Evolutionary conservation across 1,140 invertebrate genomes (phyloP), one percentile per base, ranked within the genome.

Genomic region (Homalodisca vitripennis): DNA sequence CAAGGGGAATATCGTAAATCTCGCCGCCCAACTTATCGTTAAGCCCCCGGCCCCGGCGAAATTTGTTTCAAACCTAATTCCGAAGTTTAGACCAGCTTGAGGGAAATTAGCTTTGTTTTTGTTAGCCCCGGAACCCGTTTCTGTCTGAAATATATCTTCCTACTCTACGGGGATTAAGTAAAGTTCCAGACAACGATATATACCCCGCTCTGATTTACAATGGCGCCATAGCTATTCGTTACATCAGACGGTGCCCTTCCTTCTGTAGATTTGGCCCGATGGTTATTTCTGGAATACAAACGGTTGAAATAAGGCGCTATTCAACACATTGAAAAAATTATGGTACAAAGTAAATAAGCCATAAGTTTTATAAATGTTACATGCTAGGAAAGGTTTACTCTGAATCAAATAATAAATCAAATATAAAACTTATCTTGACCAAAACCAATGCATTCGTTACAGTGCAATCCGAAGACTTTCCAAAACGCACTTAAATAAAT

Each of bases 1-100:
- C 63, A 66, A 20, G 32, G 41, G 60, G 17, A 63, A 63, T 32
- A 66, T 47, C 63, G 63, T 66, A 66, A 66, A 66, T 66, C 63
- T 66, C 34, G 29, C 55, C 51, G 17, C 12, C 17, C 34, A 46
- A 66, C 63, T 66, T 66, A 66, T 46, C 63, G 63, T 66, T 66
- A 66, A 66, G 32, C 63, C 27, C n/a, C 31, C 31, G 29, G 27
- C 60, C 17, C 29, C 17, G 30, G 29, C 17, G 29, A 63, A 63
- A 63, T 63, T 63, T 20, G 60, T 63, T 63, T 63, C 20, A 29
- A 63, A 32, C 60, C 29, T 63, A 32, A 63, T 29, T 63, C 60
- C 32, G 55, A 60, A 60, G 22, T 60, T 60, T 60, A 51, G 48
- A 22, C n/a, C 48, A 51, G 55, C 55, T 30, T 60, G 22, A 30